Evolutionary conservation across 2,113 vertebrate species (phyloP), one percentile per base, ranked within the genome.

Genomic region (Ammodytes dubius): DNA sequence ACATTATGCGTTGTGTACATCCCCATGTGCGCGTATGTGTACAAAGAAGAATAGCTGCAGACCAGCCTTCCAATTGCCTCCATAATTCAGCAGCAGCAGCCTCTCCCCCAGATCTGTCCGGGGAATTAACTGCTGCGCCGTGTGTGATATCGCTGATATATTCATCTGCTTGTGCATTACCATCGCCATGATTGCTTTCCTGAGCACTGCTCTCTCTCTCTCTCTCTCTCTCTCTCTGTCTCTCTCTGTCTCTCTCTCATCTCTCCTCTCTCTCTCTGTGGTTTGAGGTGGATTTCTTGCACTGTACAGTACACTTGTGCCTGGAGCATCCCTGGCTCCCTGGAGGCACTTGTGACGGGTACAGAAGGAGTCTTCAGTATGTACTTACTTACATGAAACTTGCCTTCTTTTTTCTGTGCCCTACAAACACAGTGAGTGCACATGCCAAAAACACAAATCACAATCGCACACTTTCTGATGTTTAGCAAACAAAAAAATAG

Each of bases 141-240:
- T 6, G 56, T 58, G 69, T 43, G 77, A 87, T 88, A 78, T 83
- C 8, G 7, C 76, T 71, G 61, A 86, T 87, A 70, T 56, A 87
- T 90, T 82, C 78, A 78, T 86, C 87, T 85, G 63, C 74, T 0
- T 5, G 58, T 65, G 69, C 74, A 66, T 85, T 70, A 73, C 77
- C 78, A 12, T 61, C 4, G 9, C 71, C 19, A 67, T 85, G 78
- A 91, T 89, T 88, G 82, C 68, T 85, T 86, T 68, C 54, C 77
- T 39, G 50, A 65, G 63, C 6, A 54, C 13, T 52, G 8, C 43
- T 46, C 47, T 39, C 27, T 27, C 27, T 27, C 27, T 27, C 27
- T 27, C 27, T 27, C 27, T 27, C 27, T 27, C 27, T 27, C 27
- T 27, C 27, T 27, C 27, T 27, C 27, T 27, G 27, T 27, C 27